Base-by-base conservation (phyloP, 2,797 vertebrate genomes). In the Caiman crocodilus region DNA sequence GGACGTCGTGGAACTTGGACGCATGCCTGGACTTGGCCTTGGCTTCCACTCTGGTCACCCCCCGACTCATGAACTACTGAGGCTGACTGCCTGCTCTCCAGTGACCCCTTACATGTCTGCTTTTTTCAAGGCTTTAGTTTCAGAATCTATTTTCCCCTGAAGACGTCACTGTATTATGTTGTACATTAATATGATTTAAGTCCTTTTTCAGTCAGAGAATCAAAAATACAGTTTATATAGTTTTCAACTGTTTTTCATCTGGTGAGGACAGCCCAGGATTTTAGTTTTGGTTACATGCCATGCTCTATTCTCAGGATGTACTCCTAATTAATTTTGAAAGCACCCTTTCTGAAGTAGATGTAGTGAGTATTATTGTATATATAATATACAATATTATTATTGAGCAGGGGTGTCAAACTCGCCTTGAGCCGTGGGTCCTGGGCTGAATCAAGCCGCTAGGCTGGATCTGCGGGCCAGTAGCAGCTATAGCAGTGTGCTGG, bases 231-330 rank as follows among this genome's bases (percentile, higher is more conserved):
- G 18, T 76, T 78, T 32, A 69, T 18, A 2, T 14, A 10, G 17
- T 79, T 87, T 64, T 83, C 88, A 84, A 80, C 65, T 58, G 21
- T 87, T 85, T 73, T 71, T 93, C 87, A n/a, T 87, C 82, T 56
- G 23, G 56, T 84, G 42, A 83, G 67, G 21, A 73, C 30, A n/a
- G 56, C 58, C 79, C 18, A n/a, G 64, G 58, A 55, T 87, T 78
- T 59, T 42, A 56, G 65, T 89, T 13, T 84, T 6, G 89, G 25
- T 58, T 23, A 4, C 0, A 0, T 57, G 20, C 30, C 65, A 21
- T 74, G 59, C 5, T 18, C 11, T 57, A 25, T 28, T 92, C 56
- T 5, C n/a, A 13, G 30, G n/a, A 23, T 57, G 92, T 81, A 14
- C 30, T 76, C 83, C 84, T 60, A 32, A 81, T 21, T 0, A 0